Evolutionary conservation across 2,888 invertebrate genomes (phyloP).

Genomic region (Argyresthia albistria): DNA sequence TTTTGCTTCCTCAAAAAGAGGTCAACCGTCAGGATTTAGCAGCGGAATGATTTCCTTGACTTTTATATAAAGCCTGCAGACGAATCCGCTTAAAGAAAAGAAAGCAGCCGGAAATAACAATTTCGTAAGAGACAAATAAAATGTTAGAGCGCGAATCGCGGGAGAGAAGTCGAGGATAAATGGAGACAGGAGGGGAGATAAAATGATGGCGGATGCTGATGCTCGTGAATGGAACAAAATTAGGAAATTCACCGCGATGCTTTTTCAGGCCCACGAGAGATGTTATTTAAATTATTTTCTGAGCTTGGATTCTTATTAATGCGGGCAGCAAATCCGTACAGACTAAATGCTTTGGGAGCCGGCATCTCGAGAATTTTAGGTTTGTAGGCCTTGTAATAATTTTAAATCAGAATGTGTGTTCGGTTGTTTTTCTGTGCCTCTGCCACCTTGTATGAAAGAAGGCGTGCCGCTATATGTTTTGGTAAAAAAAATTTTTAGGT

Average conservation of each 20-base stretch:
- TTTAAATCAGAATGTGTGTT: too few species aligned
- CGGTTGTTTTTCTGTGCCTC: too few species aligned
- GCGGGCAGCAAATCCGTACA: slow-evolving; percentile 7
- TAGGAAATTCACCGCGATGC: slow-evolving; percentile 58
- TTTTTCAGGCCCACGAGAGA: slow-evolving; percentile 39
- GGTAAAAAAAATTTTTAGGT: too few species aligned
- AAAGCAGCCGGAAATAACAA: slow-evolving; percentile 67
- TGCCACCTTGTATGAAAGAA: too few species aligned
- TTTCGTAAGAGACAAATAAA: slow-evolving; percentile 67
- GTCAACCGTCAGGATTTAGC: slow-evolving; percentile 49
- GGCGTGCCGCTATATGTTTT: too few species aligned
- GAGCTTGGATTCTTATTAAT: slow-evolving; percentile 28
- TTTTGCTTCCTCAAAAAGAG: slow-evolving; percentile 37
- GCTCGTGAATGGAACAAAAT: slow-evolving; percentile 62
- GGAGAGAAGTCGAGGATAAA: slow-evolving; percentile 58
- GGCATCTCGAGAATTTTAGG: too few species aligned
- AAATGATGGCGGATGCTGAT: slow-evolving; percentile 68
- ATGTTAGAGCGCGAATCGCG: slow-evolving; percentile 57
- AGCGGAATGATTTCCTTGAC: slow-evolving; percentile 57
- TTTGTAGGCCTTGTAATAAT: too few species aligned
- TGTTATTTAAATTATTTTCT: slow-evolving; percentile 54
- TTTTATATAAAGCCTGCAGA: slow-evolving; percentile 50
- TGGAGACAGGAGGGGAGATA: slow-evolving; percentile 64
- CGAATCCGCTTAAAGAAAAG: slow-evolving; percentile 60
- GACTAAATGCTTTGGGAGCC: too few species aligned